Evolutionary conservation across 2,113 vertebrate genomes (phyloP), one percentile per base, ranked within the genome.

Genomic region (Lycaon pictus): DNA sequence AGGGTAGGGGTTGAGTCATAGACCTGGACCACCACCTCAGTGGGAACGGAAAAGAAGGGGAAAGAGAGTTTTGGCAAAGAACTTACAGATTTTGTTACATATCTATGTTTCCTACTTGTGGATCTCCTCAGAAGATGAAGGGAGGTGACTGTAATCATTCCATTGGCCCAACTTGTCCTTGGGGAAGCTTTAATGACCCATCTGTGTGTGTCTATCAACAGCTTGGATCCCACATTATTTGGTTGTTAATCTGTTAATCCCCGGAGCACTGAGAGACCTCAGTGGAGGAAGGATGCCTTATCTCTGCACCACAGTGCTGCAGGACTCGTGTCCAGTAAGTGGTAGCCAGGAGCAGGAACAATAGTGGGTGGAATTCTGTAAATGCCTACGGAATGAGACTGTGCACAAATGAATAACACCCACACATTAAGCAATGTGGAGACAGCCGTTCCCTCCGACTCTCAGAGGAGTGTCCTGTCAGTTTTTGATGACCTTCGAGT

Each of bases 331-430:
- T 27, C 8, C 35, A 51, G 15, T 1, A 23, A 37, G 23, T 1
- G 7, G 48, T 0, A 2, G 11, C 17, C 69, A 2, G 43, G 5
- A 0, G 32, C 12, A 32, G 69, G 29, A 29, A 19, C 43, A 19
- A 35, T 1, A 37, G 11, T 0, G 8, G 11, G 16, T 0, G 11
- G 43, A 63, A 17, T 27, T 22, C 43, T 53, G 29, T 5, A 19
- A 3, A 48, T 1, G 37, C 7, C 12, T 8, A 6, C 4, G 29
- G 53, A 35, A 20, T 72, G 90, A 60, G 22, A 53, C 37, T 37
- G 2, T 10, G 16, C 22, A 6, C 20, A 2, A 13, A 22, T 27
- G 79, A 16, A 11, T 15, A 67, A 51, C 22, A 15, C 7, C 29
- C 58, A 3, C 19, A 58, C 17, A 8, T 25, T n/a, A 25, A 65